Base-by-base conservation (phyloP, 2,888 invertebrate genomes). In the Tinea pellionella region DNA sequence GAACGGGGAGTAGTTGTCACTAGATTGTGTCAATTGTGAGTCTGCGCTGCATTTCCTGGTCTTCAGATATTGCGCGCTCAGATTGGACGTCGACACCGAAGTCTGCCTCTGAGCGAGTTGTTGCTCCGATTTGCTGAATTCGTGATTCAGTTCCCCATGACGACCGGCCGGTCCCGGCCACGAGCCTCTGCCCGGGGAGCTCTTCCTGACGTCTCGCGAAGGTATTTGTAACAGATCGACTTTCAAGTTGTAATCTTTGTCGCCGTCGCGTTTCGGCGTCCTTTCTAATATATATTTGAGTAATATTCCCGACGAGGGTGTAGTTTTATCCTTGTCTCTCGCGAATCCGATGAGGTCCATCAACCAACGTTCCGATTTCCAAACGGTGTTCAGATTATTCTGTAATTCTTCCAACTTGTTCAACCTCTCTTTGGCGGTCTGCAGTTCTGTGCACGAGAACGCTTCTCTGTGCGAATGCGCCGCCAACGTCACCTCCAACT, bases 301-400 rank as follows among this genome's bases (percentile, higher is more conserved):
- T 66, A 84, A 70, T 74, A 85, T 85, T 53, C 90, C 85, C 32
- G 89, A 88, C 63, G 80, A 78, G 1, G 77, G 73, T 0, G 74
- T 71, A 9, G 80, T 74, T 64, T 85, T 88, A 63, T 85, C 88
- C 66, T 85, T 88, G 63, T 98, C 98, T 63, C 99, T 90, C 0
- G 98, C 97, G 74, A 96, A 96, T 0, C 95, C 93, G 60, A 99
- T 96, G 6, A 98, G 93, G 72, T 98, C 97, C 91, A 97, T 95
- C 16, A 99, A 90, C 99, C 99, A 99, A 15, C 99, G 91, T 51
- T 96, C 93, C 16, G 94, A 93, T 72, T 96, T 96, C 99, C 99
- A 99, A 2, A 96, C 92, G 0, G 90, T 82, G 70, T 98, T 98
- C 55, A 98, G 88, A 69, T 92, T 94, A 32, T 91, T 88, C 73